Evolutionary conservation across 2,113 vertebrate genomes (phyloP).

Genomic region (Oceanites oceanicus): DNA sequence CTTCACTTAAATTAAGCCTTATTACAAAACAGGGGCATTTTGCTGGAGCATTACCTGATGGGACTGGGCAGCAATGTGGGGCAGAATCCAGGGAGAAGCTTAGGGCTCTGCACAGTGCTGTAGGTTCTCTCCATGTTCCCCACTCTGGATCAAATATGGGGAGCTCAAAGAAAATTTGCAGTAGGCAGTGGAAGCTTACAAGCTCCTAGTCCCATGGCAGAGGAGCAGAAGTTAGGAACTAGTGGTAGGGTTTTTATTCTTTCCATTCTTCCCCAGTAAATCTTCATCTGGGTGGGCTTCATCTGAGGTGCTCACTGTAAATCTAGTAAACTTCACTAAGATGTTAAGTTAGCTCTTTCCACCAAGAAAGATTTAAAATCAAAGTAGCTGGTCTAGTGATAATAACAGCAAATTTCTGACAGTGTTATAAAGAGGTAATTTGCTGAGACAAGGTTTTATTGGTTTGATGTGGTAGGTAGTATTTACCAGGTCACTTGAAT

Average conservation of each 20-base stretch:
- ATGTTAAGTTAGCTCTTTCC: background rate
- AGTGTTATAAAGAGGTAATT: background rate
- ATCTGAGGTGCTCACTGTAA: background rate
- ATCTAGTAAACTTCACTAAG: background rate
- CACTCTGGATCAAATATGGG: background rate
- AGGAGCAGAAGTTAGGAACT: background rate
- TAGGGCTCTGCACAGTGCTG: background rate
- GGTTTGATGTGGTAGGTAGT: background rate
- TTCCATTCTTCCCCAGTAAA: background rate
- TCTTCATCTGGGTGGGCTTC: background rate
- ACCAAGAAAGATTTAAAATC: background rate
- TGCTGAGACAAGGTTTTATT: background rate
- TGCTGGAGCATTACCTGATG: background rate
- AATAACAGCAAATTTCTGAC: background rate
- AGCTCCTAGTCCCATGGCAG: background rate
- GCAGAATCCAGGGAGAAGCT: background rate
- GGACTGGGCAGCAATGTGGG: background rate
- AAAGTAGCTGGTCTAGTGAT: background rate
- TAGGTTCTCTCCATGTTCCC: background rate
- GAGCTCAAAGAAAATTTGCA: background rate
- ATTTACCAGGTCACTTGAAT: conserved; percentile 3
- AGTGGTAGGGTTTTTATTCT: background rate
- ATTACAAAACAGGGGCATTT: background rate
- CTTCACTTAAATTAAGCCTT: background rate
- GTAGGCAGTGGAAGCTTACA: background rate